phyloP scores from a whole-genome alignment of 2,797 vertebrate genomes.

The Hypotaenidia okinawae region DNA sequence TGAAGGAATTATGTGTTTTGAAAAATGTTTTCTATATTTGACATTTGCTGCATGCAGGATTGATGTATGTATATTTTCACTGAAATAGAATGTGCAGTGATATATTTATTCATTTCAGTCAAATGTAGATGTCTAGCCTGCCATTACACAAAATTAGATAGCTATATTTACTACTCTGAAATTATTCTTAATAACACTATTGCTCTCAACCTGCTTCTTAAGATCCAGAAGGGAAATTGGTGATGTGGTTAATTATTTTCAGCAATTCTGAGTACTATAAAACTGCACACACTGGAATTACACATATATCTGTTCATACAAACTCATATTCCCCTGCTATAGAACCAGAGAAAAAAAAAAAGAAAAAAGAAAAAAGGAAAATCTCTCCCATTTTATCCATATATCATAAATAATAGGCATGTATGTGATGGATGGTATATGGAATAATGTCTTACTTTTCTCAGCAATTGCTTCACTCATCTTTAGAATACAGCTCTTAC shows the following conservation, averaged over 20 bases:
- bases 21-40: not conserved
- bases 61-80: not conserved
- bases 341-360: not conserved
- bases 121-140: slow-evolving; percentile 14
- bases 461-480: not conserved
- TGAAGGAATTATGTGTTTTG: not conserved
- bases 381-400: not conserved
- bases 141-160: slow-evolving; percentile 1
- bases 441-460: not conserved
- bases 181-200: slow-evolving; percentile 28
- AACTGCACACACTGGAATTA: not conserved
- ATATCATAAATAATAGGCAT: not conserved
- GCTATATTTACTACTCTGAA: slow-evolving; percentile 26
- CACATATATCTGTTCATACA: not conserved
- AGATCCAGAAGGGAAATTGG: not conserved
- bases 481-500: not conserved
- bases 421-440: not conserved
- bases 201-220: slow-evolving; percentile 16
- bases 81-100: not conserved
- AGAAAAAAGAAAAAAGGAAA: not conserved
- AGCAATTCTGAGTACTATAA: not conserved
- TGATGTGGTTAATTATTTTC: slow-evolving; percentile 36
- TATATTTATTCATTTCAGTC: slow-evolving; percentile 40
- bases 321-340: not conserved
- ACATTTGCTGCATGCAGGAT: not conserved